Evolutionary conservation across 2,113 vertebrate genomes (phyloP), one percentile per base, ranked within the genome.

Genomic region (Tyrannus savana): DNA sequence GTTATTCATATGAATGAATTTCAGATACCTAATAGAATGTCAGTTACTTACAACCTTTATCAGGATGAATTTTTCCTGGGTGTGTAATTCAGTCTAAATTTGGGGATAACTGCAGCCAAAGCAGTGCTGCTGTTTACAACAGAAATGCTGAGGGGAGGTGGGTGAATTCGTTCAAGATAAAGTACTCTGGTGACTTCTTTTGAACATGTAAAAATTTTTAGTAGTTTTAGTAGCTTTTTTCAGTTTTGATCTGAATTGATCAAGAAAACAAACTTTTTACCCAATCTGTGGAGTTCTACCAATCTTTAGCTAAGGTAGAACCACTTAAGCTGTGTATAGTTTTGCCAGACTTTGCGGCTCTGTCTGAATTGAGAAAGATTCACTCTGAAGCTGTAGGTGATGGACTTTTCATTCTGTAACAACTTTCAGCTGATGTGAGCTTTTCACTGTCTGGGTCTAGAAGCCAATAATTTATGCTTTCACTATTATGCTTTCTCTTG

Each of bases 11-110:
- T 78, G 64, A 95, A 89, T 95, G 88, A 74, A 74, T 83, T 92
- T 89, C 78, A 84, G 64, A 55, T 63, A 59, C 35, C 89, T 97
- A 84, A 92, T 44, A 72, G 68, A 86, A 96, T 92, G 93, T 84
- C 59, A 77, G 11, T 30, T 84, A 82, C 35, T 92, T 84, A 41
- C 33, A 89, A 80, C 46, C 22, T 84, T 72, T 63, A 75, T 78
- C 52, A 56, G 31, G 87, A 84, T 75, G 1, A 63, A 8, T 86
- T 81, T 78, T 94, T 73, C 39, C 35, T 59, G 7, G 3, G 3
- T 50, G 15, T 37, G 31, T 69, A 63, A 4, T 13, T 89, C 44
- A 39, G 42, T n/a, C 52, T 75, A 69, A 89, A 68, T 89, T 94
- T 64, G n/a, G 19, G 33, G 44, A 23, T 84, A 56, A 72, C 37